Evolutionary conservation across 1,140 invertebrate genomes (phyloP), one percentile per base, ranked within the genome.

Genomic region (Drosophila santomea): DNA sequence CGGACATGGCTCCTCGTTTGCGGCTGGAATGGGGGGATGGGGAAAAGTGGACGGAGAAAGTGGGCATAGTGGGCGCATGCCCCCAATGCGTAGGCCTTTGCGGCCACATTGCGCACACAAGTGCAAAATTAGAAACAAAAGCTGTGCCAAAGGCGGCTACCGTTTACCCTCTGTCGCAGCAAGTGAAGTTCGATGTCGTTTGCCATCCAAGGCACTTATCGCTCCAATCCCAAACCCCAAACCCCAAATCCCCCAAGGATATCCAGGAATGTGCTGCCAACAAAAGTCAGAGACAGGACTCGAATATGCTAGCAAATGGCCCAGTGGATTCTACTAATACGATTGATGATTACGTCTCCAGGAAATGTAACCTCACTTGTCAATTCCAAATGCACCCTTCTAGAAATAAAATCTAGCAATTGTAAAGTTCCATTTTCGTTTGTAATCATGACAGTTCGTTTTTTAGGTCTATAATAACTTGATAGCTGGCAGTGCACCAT

Each of bases 121-220:
- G 79, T 86, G 83, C 83, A 86, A 86, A 89, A 89, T 89, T 86
- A 88, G 82, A 86, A 88, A 86, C 72, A 86, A 83, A 86, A 85
- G 82, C 83, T 45, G 20, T 54, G 78, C 82, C 74, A 56, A 78
- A 85, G 82, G 82, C 50, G 32, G 12, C 35, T 20, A 20, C 28
- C 83, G 66, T 50, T 85, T 82, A 67, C 63, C 54, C 43, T 57
- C 64, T 39, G 63, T 14, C 41, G 61, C 35, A 66, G 59, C 67
- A 57, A 56, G 67, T 57, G 48, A 69, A 56, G 51, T 69, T 71
- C 50, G 64, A 55, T 69, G 51, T 68, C 38, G 64, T 38, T 64
- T 71, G 67, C 64, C 67, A 69, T 45, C 23, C 17, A 25, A 56
- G 66, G 36, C 64, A 47, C 67, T 69, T 71, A 52, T 71, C 67